Conservation (phyloP, 2,888 invertebrate species). For the Ophioninae sp. region DNA sequence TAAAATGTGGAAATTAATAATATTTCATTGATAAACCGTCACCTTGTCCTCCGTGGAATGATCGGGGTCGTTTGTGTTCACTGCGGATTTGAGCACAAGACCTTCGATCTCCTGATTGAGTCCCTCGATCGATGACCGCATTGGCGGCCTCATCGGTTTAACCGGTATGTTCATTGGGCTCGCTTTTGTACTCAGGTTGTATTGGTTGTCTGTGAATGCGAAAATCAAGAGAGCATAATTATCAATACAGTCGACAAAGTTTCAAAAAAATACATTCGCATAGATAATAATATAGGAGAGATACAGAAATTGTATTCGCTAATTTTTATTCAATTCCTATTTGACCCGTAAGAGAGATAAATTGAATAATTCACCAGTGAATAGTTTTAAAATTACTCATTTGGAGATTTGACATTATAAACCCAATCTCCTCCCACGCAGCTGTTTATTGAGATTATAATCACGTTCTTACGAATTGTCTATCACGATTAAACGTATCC, state of each 20-base stretch:
- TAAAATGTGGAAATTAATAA: not conserved
- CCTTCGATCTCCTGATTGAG: constrained; percentile 93
- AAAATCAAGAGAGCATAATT: constrained; percentile 10
- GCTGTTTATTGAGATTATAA: too few relatives aligned
- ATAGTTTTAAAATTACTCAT: not conserved
- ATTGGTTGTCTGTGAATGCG: constrained; percentile 76
- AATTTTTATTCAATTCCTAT: not conserved
- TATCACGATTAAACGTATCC: too few relatives aligned
- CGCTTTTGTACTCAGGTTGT: constrained; percentile 81
- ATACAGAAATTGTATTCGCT: too few relatives aligned
- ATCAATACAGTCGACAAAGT: not conserved
- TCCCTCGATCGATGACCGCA: constrained; percentile 92
- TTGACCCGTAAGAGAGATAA: not conserved
- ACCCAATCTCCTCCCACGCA: too few relatives aligned
- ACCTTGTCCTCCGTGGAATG: constrained; percentile 85
- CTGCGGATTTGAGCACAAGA: constrained; percentile 85
- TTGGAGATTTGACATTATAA: too few relatives aligned
- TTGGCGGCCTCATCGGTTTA: constrained; percentile 85
- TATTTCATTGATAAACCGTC: constrained; percentile 25
- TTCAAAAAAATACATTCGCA: too few relatives aligned
- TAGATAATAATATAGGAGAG: too few relatives aligned
- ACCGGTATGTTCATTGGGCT: constrained; percentile 84
- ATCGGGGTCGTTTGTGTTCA: constrained; percentile 78
- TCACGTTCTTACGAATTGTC: too few relatives aligned
- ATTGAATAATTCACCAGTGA: not conserved